phyloP scores from a whole-genome alignment of 2,113 vertebrate species.

The Raja brachyura region DNA sequence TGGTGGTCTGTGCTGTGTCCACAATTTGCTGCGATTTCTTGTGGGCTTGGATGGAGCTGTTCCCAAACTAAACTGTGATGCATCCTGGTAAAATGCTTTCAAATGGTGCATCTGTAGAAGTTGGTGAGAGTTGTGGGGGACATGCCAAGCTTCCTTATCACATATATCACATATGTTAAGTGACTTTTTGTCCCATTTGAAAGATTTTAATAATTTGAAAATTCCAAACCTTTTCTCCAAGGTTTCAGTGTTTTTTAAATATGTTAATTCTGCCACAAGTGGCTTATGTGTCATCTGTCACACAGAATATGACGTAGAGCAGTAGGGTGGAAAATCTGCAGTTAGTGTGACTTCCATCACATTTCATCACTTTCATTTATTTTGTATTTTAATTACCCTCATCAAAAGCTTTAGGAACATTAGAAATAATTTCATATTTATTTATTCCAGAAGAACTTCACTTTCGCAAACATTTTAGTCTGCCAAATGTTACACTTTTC shows the following conservation, averaged over 20 bases:
- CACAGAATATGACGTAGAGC: not conserved
- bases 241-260: not conserved
- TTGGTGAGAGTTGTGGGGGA: too few relatives aligned
- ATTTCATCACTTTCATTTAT: not conserved
- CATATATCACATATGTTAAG: not conserved
- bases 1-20: too few relatives aligned
- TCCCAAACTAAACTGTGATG: too few relatives aligned
- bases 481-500: not conserved
- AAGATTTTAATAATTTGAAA: not conserved
- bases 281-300: not conserved
- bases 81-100: too few relatives aligned
- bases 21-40: too few relatives aligned
- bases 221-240: not conserved
- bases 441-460: not conserved
- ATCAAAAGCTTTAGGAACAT: not conserved
- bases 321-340: not conserved
- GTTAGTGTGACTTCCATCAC: not conserved
- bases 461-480: not conserved
- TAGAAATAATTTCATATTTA: not conserved
- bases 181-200: not conserved
- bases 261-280: not conserved
- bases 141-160: too few relatives aligned
- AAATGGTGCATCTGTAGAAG: too few relatives aligned
- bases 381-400: not conserved
- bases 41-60: too few relatives aligned